phyloP scores from a whole-genome alignment of 35 echinoderm and acorn worm genomes.

The Ophioderma brevispina region DNA sequence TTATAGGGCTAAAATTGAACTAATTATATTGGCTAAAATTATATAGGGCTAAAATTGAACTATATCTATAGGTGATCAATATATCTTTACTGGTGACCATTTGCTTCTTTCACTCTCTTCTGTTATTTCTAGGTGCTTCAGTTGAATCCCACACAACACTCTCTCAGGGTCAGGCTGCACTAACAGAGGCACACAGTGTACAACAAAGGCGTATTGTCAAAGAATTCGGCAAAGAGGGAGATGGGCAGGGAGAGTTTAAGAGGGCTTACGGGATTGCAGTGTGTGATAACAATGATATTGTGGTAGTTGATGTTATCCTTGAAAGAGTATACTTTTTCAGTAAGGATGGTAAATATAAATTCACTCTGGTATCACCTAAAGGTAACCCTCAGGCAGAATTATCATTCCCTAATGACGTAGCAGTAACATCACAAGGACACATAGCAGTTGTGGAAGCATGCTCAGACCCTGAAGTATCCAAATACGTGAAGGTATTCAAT shows the following conservation, averaged over 20 bases:
- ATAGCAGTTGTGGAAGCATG: not conserved
- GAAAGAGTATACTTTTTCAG: not conserved
- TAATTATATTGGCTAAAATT: no score
- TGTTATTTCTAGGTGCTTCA: no score
- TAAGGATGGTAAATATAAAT: not conserved
- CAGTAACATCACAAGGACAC: not conserved
- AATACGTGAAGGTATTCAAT: not conserved
- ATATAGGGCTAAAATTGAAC: no score
- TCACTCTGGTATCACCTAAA: not conserved
- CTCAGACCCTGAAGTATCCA: not conserved
- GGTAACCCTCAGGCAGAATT: not conserved
- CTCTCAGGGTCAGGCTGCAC: no score
- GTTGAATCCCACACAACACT: no score
- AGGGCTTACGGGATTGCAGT: not conserved
- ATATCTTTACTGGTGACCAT: no score
- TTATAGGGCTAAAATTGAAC: no score
- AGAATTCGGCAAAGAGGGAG: not conserved
- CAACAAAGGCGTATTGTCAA: not conserved
- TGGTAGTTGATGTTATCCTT: not conserved
- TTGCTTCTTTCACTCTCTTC: no score
- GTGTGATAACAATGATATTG: not conserved
- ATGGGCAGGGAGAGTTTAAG: not conserved
- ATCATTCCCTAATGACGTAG: not conserved
- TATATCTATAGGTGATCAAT: no score
- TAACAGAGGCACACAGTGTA: not conserved